phyloP scores from a whole-genome alignment of 2,888 invertebrate species.

The Petrolisthes manimaculis region DNA sequence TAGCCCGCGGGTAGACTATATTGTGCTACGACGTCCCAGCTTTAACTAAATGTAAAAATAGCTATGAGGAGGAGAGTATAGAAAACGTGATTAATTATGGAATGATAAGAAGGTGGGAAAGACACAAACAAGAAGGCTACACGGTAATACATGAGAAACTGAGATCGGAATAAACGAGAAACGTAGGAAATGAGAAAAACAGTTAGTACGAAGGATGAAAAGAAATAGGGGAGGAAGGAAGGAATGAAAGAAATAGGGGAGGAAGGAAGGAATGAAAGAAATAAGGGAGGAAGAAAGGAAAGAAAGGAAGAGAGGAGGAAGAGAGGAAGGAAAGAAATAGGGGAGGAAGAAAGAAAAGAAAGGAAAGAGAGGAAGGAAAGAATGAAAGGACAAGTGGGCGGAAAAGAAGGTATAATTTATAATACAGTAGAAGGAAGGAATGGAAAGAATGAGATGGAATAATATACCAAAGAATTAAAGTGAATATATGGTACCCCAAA shows the following conservation, averaged over 20 bases:
- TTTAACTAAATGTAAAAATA: no score
- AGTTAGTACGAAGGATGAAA: neutral
- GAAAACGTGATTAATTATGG: no score
- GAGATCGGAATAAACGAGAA: neutral
- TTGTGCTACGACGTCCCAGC: no score
- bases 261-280: neutral
- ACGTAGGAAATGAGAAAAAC: neutral
- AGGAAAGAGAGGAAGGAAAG: slow-evolving; percentile 1
- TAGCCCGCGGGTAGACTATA: no score
- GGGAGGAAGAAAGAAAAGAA: neutral
- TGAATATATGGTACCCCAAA: neutral
- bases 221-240: neutral
- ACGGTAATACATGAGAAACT: no score
- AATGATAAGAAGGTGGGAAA: no score
- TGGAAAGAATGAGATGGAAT: neutral
- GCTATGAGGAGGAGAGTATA: neutral
- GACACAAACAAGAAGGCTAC: no score
- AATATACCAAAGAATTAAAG: neutral
- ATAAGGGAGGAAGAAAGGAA: neutral
- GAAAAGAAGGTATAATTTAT: neutral
- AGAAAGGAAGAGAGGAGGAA: neutral
- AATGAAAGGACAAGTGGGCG: neutral
- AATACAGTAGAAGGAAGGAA: neutral
- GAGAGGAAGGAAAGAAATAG: neutral
- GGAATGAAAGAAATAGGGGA: neutral